Conservation (phyloP, 2,797 vertebrate species). For the Gymnoscopelus microlampas region DNA sequence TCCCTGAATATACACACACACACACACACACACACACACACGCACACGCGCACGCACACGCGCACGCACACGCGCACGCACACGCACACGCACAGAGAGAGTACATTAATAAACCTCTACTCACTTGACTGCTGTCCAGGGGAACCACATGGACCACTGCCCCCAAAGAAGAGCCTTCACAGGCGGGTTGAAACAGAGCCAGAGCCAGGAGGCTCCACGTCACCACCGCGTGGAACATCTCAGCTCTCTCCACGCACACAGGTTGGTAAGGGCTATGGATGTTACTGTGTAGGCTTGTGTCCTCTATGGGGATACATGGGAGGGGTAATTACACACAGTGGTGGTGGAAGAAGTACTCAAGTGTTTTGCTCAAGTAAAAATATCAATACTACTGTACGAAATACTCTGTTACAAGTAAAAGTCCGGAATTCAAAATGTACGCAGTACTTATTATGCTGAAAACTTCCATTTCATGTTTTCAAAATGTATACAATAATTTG, state of each 20-base stretch:
- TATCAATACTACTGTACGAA: too few relatives aligned
- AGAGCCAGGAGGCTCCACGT: conserved; percentile 40
- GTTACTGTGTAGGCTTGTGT: background rate
- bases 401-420: too few relatives aligned
- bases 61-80: too few relatives aligned
- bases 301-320: conserved; percentile 8
- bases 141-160: conserved; percentile 66
- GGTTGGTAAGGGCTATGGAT: background rate
- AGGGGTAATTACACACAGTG: too few relatives aligned
- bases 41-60: background rate
- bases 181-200: conserved; percentile 24
- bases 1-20: too few relatives aligned
- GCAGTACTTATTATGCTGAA: too few relatives aligned
- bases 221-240: conserved; percentile 49
- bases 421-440: too few relatives aligned
- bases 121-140: conserved; percentile 53
- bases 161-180: conserved; percentile 63
- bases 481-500: too few relatives aligned
- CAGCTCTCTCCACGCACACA: background rate
- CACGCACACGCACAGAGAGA: background rate
- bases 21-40: too few relatives aligned
- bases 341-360: too few relatives aligned
- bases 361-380: too few relatives aligned
- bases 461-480: too few relatives aligned
- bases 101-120: background rate